Conservation (phyloP, 2,888 invertebrate genomes). For the Notocelia uddmanniana region DNA sequence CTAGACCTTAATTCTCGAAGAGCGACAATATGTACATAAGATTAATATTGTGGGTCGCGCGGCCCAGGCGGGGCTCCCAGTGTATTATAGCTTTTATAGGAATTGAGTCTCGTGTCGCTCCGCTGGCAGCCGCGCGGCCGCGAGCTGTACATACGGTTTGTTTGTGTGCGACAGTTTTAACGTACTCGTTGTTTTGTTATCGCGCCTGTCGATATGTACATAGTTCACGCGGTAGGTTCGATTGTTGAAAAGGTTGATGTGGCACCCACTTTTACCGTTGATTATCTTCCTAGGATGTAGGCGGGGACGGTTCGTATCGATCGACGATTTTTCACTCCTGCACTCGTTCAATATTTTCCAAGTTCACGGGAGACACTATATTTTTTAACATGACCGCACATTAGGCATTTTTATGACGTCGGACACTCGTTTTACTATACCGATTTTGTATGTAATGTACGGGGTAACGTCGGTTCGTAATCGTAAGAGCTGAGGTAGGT, state of each 20-base stretch:
- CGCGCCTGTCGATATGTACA: slow-evolving; percentile 80
- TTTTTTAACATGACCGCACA: slow-evolving; percentile 77
- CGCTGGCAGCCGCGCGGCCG: slow-evolving; percentile 29
- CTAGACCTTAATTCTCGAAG: slow-evolving; percentile 64
- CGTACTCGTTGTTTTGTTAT: slow-evolving; percentile 77
- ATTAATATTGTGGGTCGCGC: slow-evolving; percentile 80
- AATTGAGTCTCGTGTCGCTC: slow-evolving; percentile 62
- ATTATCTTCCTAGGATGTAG: slow-evolving; percentile 59
- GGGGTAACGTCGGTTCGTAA: slow-evolving; percentile 71
- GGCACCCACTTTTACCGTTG: slow-evolving; percentile 65
- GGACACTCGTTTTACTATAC: slow-evolving; percentile 80
- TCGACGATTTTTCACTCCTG: slow-evolving; percentile 76
- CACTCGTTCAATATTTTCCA: slow-evolving; percentile 77
- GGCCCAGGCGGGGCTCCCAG: slow-evolving; percentile 53
- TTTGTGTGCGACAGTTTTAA: slow-evolving; percentile 76
- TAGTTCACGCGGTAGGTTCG: slow-evolving; percentile 71
- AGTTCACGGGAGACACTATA: slow-evolving; percentile 72
- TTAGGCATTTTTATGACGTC: slow-evolving; percentile 76
- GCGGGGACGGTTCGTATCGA: slow-evolving; percentile 66
- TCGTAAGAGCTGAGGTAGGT: slow-evolving; percentile 79
- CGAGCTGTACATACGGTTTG: slow-evolving; percentile 68
- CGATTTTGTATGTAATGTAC: slow-evolving; percentile 81
- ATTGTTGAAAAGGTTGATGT: slow-evolving; percentile 60
- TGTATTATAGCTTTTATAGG: slow-evolving; percentile 66
- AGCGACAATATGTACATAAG: slow-evolving; percentile 87